Conservation (phyloP, 1,140 invertebrate genomes). For the Aphelinus atriplicis region DNA sequence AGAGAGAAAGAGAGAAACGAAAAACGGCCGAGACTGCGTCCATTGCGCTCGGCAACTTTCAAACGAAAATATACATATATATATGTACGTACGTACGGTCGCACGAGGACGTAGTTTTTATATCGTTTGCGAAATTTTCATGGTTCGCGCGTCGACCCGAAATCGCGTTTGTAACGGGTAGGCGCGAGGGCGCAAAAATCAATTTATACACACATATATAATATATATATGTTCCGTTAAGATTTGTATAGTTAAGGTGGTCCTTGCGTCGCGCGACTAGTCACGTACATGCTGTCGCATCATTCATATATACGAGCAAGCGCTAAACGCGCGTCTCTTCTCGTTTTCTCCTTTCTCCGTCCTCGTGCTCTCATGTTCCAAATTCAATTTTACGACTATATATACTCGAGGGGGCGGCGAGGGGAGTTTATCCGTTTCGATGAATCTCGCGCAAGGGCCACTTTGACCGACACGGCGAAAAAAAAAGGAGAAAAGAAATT, state of each 20-base stretch:
- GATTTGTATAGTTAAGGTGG: slow-evolving; percentile 22
- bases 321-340: too few relatives aligned
- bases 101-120: background rate
- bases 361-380: too few relatives aligned
- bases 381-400: too few relatives aligned
- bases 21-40: slow-evolving; percentile 3
- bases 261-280: slow-evolving; percentile 29
- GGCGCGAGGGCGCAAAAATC: background rate
- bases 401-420: too few relatives aligned
- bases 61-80: background rate
- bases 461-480: background rate
- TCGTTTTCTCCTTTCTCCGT: too few relatives aligned
- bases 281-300: background rate
- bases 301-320: background rate
- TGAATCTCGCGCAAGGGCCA: slow-evolving; percentile 29
- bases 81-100: background rate
- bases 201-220: background rate
- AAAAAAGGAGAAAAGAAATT: slow-evolving; percentile 1
- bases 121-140: too few relatives aligned
- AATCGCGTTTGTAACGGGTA: too few relatives aligned
- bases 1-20: background rate
- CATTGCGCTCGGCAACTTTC: slow-evolving; percentile 12
- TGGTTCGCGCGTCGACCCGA: too few relatives aligned
- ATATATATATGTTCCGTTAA: too few relatives aligned
- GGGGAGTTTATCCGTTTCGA: too few relatives aligned